Base-by-base conservation (phyloP, 2,113 vertebrate species). In the Felis chaus region DNA sequence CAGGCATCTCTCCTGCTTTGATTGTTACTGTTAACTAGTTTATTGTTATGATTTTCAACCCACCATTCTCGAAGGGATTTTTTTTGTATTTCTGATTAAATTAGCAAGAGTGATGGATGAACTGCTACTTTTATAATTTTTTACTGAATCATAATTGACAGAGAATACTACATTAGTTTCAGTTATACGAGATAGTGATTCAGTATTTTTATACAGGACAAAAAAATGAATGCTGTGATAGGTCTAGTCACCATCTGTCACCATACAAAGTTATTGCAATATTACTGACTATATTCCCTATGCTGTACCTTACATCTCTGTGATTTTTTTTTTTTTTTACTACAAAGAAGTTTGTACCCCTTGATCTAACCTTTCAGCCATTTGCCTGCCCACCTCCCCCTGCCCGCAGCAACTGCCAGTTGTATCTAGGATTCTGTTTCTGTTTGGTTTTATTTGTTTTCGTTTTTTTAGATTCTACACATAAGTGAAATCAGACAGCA, bases 51-150 rank as follows among this genome's bases (percentile, higher is more conserved):
- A 85, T 91, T 95, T 93, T 73, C 7, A 82, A 48, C 41, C 8
- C 45, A 93, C 29, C 41, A 82, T 86, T 83, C 53, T 94, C 31
- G 23, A 68, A 94, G n/a, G 76, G 29, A 57, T 25, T 61, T 80
- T 73, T 92, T 95, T 92, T 16, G 57, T 61, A 61, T 61, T 87
- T 79, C 69, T 89, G 23, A 61, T 91, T 69, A 85, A 78, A 65
- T 61, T 45, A 82, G 16, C 4, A 69, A 53, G 85, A 91, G 11
- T 91, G 69, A 45, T 85, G 61, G 39, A 36, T 45, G 79, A 73
- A 7, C 39, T 94, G 4, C 31, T 71, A 19, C 41, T 48, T 65
- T 78, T 48, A 9, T 78, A 31, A 79, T 31, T 53, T 53, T 79
- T 79, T 79, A 53, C 53, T 79, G 76, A 79, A 53, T 53, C n/a